Conservation (phyloP, 1,140 invertebrate genomes). For the Anoplophora glabripennis region DNA sequence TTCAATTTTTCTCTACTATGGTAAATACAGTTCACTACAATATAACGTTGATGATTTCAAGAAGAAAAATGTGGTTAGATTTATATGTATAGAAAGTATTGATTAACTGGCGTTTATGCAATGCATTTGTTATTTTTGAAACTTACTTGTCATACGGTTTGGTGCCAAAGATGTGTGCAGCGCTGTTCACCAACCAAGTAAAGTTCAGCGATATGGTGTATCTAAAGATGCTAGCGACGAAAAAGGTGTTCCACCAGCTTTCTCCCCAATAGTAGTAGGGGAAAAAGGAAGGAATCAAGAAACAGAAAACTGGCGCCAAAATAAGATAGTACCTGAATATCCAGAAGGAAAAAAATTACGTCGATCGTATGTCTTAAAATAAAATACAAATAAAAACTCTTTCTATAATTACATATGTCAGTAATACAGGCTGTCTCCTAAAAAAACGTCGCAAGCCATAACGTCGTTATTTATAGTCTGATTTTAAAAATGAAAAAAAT, state of each 20-base stretch:
- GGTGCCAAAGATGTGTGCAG: slow-evolving; percentile 71
- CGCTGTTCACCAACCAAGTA: slow-evolving; percentile 79
- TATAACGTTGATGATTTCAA: no score
- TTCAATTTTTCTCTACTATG: no score
- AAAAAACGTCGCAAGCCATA: no score
- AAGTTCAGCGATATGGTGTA: slow-evolving; percentile 64
- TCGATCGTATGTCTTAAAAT: background rate
- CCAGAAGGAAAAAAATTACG: background rate
- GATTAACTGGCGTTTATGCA: no score
- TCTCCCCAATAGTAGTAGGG: slow-evolving; percentile 62
- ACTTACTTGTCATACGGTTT: slow-evolving; percentile 72
- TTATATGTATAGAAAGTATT: no score
- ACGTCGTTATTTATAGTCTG: no score
- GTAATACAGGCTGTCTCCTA: no score
- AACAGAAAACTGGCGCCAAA: slow-evolving; percentile 67
- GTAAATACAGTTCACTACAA: no score
- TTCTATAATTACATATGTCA: no score
- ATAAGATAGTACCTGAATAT: slow-evolving; percentile 67
- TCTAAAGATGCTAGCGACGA: slow-evolving; percentile 57
- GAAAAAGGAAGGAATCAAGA: slow-evolving; percentile 71
- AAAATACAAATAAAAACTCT: background rate
- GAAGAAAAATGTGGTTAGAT: no score
- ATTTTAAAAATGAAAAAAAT: no score
- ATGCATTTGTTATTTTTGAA: background rate
- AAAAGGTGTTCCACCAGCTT: slow-evolving; percentile 53